Evolutionary conservation across 1,140 invertebrate genomes (phyloP), one percentile per base, ranked within the genome.

Genomic region (Odontomachus brunneus): DNA sequence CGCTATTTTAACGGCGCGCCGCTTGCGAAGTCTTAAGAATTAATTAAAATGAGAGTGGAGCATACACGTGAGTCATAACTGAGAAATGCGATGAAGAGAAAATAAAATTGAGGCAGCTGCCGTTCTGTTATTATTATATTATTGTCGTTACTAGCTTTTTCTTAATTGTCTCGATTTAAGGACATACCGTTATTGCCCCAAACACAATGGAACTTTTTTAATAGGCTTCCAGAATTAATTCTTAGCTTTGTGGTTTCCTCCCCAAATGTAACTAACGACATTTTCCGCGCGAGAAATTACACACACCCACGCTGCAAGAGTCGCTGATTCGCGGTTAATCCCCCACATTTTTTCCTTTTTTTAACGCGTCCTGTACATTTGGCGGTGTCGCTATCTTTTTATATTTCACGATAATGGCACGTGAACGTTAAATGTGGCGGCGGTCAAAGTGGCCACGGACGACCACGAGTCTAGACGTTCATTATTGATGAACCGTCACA

Each of bases 1-100:
- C 33, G 33, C 65, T 57, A 33, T 80, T 71, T 80, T 71, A 80
- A 80, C 65, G 38, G 65, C 65, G 65, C 65, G 51, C 75, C 75
- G 33, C 33, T 49, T 69, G 75, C 51, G 57, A 80, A 80, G 51
- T 48, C 33, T 71, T 57, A 53, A 14, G 57, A 69, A 71, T 80
- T 57, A 69, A 69, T 80, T 80, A 57, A 80, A 76, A 15, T 24
- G 66, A 51, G 29, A 66, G 17, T 65, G 24, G 7, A 69, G 15
- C 14, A 17, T 44, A 26, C 29, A 48, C 49, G 14, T 24, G 26
- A 59, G 15, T 14, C 69, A 24, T 14, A 48, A 66, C 29, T n/a
- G 44, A 65, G 65, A 65, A 65, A 51, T 14, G n/a, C 19, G 17
- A 51, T 75, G 9, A 11, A 44, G 9, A 44, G 38, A 44, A 44